Evolutionary conservation across 1,140 invertebrate species (phyloP), one percentile per base, ranked within the genome.

Genomic region (Dreissena rostriformis): DNA sequence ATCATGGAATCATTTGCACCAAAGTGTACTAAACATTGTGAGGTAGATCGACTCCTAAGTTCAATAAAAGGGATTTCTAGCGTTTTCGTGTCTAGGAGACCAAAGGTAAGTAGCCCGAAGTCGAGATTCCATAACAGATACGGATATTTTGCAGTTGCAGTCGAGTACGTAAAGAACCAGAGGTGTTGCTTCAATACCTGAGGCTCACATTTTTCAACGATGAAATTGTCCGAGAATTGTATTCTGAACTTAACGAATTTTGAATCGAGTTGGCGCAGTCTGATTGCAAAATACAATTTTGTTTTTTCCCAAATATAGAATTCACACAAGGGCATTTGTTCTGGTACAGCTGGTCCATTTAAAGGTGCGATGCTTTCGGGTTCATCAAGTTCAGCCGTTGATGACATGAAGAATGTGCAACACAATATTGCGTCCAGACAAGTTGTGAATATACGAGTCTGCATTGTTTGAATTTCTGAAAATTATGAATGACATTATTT

Each of bases 81-180:
- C 14, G 80, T 75, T n/a, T 82, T 66, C n/a, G 61, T 19, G n/a
- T 82, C 80, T 8, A 82, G 28, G n/a, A 82, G 80, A 0, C 39
- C 49, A 49, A 82, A 82, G 28, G 70, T 73, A 17, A 82, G 28
- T 0, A 75, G 14, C 17, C 63, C 63, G 26, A 66, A 74, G 71
- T 82, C 80, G 10, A 75, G 19, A 39, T 67, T 53, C 71, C 70
- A 74, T 5, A 53, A 61, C 11, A 71, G 26, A 17, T 53, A 71
- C 15, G 78, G 78, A 57, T 72, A 80, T 19, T 24, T 39, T 26
- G 8, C 52, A 29, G 24, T 53, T 1, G 49, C 15, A 0, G 51
- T 26, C 10, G 52, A 22, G 17, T 26, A 80, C 51, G 78, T 80
- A 66, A 66, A 80, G 24, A 72, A 52, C 78, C 78, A 80, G n/a